Conservation (phyloP, 35 echinoderm and acorn worm species). For the Lytechinus pictus region DNA sequence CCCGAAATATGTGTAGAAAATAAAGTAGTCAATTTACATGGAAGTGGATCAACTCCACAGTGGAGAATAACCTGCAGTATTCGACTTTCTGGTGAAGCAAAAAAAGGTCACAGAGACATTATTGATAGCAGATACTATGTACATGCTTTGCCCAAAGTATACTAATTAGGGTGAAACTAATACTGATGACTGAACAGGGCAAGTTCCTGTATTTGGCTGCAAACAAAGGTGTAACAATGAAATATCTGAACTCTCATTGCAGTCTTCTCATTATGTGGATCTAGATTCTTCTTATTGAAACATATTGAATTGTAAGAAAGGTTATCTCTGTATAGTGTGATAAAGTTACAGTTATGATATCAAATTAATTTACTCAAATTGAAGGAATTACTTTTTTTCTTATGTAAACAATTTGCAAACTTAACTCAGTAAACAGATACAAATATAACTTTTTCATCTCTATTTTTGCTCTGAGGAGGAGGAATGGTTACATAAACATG, state of each 20-base stretch:
- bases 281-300: too few species aligned
- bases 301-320: too few species aligned
- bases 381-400: too few species aligned
- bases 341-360: too few species aligned
- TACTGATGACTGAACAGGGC: background rate
- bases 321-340: too few species aligned
- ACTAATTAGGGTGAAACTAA: background rate
- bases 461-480: too few species aligned
- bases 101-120: background rate
- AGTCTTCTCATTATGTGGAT: background rate
- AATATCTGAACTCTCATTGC: background rate
- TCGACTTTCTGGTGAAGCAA: background rate
- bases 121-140: background rate
- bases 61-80: background rate
- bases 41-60: background rate
- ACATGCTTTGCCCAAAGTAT: background rate
- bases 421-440: too few species aligned
- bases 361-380: too few species aligned
- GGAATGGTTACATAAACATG: too few species aligned
- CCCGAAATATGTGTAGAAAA: background rate
- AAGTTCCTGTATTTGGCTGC: background rate
- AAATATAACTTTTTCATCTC: too few species aligned
- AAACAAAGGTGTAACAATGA: background rate
- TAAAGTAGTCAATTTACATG: background rate
- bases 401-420: too few species aligned